These are phyloP conservation scores for Threskiornis aethiopicus DNA, from an alignment of 2,797 vertebrate genomes.

Conservation along the genomic window DNA sequence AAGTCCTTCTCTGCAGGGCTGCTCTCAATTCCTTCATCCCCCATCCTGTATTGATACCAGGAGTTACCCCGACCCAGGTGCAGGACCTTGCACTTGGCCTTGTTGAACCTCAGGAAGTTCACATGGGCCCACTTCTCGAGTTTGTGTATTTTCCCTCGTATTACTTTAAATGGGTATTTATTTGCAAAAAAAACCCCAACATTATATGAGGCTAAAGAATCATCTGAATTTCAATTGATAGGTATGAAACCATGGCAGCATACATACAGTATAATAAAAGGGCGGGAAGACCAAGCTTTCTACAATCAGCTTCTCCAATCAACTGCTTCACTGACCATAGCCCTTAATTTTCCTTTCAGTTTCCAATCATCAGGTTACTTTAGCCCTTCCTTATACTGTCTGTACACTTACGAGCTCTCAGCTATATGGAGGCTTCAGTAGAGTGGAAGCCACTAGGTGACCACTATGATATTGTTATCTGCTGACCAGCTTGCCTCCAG, in stretches of 20 bases:
- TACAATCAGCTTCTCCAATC: not conserved
- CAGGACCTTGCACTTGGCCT: not conserved
- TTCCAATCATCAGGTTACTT: not conserved
- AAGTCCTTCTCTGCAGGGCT: not conserved
- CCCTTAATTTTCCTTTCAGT: not conserved
- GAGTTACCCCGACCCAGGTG: fast-evolving
- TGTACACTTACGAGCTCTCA: not conserved
- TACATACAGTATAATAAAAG: not conserved
- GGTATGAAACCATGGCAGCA: not conserved
- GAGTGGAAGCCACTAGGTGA: not conserved
- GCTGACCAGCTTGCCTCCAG: not conserved
- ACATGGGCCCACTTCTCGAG: not conserved
- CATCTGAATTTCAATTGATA: not conserved
- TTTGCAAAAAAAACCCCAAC: not conserved
- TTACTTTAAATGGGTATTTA: not conserved
- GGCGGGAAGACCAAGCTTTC: not conserved
- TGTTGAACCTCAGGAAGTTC: not conserved
- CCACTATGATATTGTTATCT: not conserved
- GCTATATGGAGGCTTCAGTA: not conserved
- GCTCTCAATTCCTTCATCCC: not conserved
- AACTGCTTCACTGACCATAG: not conserved
- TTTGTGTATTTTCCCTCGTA: not conserved
- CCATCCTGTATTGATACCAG: not conserved
- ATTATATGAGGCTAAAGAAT: not conserved
- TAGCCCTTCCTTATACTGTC: not conserved